A percentile compares a stretch with the other conserved stretches of the same genome.
phyloP scores from a whole-genome alignment of 2,797 vertebrate genomes.

The Hydrophis major region DNA sequence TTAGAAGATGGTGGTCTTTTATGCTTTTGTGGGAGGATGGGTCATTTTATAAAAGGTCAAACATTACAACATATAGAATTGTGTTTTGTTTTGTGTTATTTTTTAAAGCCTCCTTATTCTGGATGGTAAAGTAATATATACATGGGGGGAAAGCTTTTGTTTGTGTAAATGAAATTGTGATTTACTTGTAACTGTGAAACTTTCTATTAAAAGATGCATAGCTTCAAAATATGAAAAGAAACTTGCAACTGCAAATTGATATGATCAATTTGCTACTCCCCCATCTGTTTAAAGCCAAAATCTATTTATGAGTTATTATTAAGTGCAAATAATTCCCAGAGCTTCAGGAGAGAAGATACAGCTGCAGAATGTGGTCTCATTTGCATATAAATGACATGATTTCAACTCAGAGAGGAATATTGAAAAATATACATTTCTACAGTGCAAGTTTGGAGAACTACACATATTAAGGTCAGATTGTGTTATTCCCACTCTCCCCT shows the following conservation, averaged over 20 bases:
- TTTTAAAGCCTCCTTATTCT: slow-evolving; percentile 11
- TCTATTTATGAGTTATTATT: slow-evolving; percentile 79
- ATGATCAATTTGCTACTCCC: slow-evolving; percentile 62
- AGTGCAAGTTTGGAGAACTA: slow-evolving; percentile 69
- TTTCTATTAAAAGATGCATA: slow-evolving; percentile 63
- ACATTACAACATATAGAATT: slow-evolving; percentile 14
- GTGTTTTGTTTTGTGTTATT: not conserved
- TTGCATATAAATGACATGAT: slow-evolving; percentile 82
- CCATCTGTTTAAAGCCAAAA: slow-evolving; percentile 69
- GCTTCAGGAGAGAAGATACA: slow-evolving; percentile 70
- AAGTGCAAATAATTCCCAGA: slow-evolving; percentile 79
- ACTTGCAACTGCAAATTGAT: slow-evolving; percentile 70
- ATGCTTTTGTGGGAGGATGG: not conserved
- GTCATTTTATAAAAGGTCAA: slow-evolving; percentile 3
- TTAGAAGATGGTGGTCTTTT: not conserved
- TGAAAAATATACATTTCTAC: slow-evolving; percentile 74
- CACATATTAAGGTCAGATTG: slow-evolving; percentile 71
- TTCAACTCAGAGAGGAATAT: slow-evolving; percentile 74
- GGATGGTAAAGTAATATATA: slow-evolving; percentile 22
- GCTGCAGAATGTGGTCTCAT: slow-evolving; percentile 71
- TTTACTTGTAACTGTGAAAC: slow-evolving; percentile 68
- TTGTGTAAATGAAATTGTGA: slow-evolving; percentile 55
- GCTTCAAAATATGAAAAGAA: slow-evolving; percentile 71
- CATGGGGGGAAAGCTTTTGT: slow-evolving; percentile 44
- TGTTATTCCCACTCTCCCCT: slow-evolving; percentile 56